phyloP scores from a whole-genome alignment of 2,113 vertebrate species.

The Bothrops jararaca region DNA sequence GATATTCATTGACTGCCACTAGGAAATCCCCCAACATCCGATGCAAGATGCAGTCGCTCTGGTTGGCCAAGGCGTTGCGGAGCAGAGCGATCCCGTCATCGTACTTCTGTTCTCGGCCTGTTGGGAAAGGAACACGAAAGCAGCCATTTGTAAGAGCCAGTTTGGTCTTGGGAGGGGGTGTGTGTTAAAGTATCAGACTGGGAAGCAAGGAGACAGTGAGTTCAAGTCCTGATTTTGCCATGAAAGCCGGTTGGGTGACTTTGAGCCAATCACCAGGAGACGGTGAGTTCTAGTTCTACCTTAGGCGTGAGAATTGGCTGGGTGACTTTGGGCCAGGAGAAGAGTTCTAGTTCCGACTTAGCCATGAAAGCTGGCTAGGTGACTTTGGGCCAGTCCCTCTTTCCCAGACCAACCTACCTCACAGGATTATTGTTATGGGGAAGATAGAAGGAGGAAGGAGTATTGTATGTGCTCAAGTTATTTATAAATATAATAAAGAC shows the following conservation, averaged over 20 bases:
- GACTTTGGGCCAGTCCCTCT: not conserved
- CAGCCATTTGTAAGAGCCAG: not conserved
- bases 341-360: not conserved
- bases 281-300: too few relatives aligned
- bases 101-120: constrained; percentile 94
- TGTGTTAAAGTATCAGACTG: not conserved
- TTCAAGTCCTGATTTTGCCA: too few relatives aligned
- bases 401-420: too few relatives aligned
- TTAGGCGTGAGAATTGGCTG: too few relatives aligned
- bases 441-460: too few relatives aligned
- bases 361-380: not conserved
- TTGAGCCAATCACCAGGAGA: too few relatives aligned
- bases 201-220: not conserved
- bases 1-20: constrained; percentile 93
- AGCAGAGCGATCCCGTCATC: constrained; percentile 94
- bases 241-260: too few relatives aligned
- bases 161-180: not conserved
- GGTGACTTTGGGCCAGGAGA: too few relatives aligned
- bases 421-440: too few relatives aligned
- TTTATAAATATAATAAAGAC: too few relatives aligned
- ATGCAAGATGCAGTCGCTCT: constrained; percentile 95
- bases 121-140: not conserved
- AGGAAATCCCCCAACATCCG: constrained; percentile 96
- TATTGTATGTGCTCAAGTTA: too few relatives aligned
- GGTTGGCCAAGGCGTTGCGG: constrained; percentile 90